Base-by-base conservation (phyloP, 2,797 vertebrate genomes). In the Sibirionetta formosa region DNA sequence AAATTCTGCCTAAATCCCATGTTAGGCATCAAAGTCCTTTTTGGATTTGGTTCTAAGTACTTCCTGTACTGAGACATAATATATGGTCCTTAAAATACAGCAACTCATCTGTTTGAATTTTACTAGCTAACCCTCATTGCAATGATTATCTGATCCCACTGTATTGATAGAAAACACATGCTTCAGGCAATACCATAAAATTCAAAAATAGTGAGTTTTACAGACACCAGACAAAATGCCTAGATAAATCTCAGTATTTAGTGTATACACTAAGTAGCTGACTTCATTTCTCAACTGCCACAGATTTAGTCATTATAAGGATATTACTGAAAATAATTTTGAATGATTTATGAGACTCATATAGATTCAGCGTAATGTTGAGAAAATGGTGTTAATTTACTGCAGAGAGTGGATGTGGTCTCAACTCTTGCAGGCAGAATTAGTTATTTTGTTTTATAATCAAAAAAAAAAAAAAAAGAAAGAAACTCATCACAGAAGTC, bases 121-220 rank as follows among this genome's bases (percentile, higher is more conserved):
- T 88, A 80, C 44, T 76, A 51, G 38, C 42, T 82, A 82, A 66
- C 29, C 66, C 70, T 78, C 75, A 31, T 82, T 87, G 44, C 35
- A 93, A 60, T 70, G 58, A 94, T 88, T 93, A 79, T 79, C 66
- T 82, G 82, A 91, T 94, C 53, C 29, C 14, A 84, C 56, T 80
- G 51, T 86, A 94, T 90, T 79, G 73, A 91, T 86, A 90, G 42
- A 80, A 94, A 94, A 72, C 89, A 76, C 46, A 57, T 82, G 70
- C 58, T 90, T 79, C 22, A 61, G 76, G 64, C 48, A 93, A 50
- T 50, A 66, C 64, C 56, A 64, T 84, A 88, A 90, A 93, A 93
- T 94, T 95, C 91, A 78, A 36, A 83, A 71, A 26, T 40, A 72
- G 23, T 58, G 65, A 86, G 51, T 79, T 91, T 94, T 86, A 92